Evolutionary conservation across 2,888 invertebrate species (phyloP).

Genomic region (Limnephilus marmoratus): DNA sequence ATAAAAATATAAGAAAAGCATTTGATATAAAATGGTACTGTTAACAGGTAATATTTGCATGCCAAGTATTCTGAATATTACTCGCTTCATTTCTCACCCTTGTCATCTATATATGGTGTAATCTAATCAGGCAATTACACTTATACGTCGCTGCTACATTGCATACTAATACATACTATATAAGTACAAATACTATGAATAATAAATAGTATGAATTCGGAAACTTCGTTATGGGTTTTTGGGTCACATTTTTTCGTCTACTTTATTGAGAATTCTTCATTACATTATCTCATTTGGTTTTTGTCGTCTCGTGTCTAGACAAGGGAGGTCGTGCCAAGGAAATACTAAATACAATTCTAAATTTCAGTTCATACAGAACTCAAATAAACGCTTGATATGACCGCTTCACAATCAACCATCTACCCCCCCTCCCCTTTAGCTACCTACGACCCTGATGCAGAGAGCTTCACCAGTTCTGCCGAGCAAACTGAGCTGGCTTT

Average conservation of each 20-base stretch:
- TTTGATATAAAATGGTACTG: no score
- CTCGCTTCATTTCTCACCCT: no score
- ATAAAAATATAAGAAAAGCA: no score
- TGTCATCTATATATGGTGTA: background rate
- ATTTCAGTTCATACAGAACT: background rate
- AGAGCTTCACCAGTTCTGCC: no score
- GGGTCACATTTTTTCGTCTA: background rate
- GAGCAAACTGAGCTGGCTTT: no score
- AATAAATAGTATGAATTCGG: background rate
- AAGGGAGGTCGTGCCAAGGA: background rate
- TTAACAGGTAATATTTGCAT: no score
- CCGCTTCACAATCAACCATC: background rate
- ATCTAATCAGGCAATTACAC: background rate
- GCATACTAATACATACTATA: background rate
- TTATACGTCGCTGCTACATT: background rate
- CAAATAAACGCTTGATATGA: background rate
- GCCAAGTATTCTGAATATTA: no score
- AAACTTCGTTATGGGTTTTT: background rate
- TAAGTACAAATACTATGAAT: no score
- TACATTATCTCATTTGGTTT: background rate
- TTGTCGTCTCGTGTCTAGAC: background rate
- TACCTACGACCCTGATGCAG: no score
- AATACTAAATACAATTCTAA: background rate
- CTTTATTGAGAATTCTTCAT: background rate
- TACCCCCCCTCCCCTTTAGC: no score